Base-by-base conservation (phyloP, 2,888 invertebrate genomes). In the Orthosia gothica region DNA sequence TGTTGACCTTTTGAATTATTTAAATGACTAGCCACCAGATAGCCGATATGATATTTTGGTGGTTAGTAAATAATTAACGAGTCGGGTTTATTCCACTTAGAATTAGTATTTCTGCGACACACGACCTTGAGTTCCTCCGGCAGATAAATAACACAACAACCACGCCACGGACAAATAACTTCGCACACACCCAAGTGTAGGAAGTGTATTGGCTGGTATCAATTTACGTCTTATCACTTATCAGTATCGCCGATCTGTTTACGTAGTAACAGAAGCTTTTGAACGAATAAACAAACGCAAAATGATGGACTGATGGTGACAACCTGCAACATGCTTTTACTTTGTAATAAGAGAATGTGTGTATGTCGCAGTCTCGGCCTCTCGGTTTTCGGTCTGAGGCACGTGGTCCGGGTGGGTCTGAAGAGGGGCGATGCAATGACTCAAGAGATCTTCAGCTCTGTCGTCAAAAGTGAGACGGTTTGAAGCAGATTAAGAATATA, bases 41-140 rank as follows among this genome's bases (percentile, higher is more conserved):
- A 32, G 26, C 45, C 13, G 45, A 50, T 57, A 45, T 47, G 16
- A n/a, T 23, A n/a, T 57, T n/a, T 12, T 23, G 49, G 16, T 26
- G 23, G 9, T 13, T 50, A 18, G 26, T 40, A 57, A 73, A 40
- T 59, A 12, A 45, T 49, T 57, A 73, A 40, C 18, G 32, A 71
- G 49, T 12, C 13, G 23, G 40, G 57, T 23, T 49, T 57, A 57
- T 73, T 70, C 70, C 70, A 26, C 52, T 69, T 52, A 16, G 40
- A 20, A 9, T 16, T 58, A 32, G 11, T 40, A 63, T 45, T 18
- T 3, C 18, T 11, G 18, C 11, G 20, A 4, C 52, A 23, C 23
- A 54, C 15, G 47, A 20, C 55, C 47, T 72, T 55, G 47, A 20
- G 55, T 0, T 70, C 55, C 74, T 57, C 3, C 57, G 3, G 23